A percentile compares a stretch with the other conserved stretches of the same genome.
These are phyloP conservation scores for Megalops atlanticus DNA, from an alignment of 2,113 vertebrate genomes.

Conservation along the genomic window DNA sequence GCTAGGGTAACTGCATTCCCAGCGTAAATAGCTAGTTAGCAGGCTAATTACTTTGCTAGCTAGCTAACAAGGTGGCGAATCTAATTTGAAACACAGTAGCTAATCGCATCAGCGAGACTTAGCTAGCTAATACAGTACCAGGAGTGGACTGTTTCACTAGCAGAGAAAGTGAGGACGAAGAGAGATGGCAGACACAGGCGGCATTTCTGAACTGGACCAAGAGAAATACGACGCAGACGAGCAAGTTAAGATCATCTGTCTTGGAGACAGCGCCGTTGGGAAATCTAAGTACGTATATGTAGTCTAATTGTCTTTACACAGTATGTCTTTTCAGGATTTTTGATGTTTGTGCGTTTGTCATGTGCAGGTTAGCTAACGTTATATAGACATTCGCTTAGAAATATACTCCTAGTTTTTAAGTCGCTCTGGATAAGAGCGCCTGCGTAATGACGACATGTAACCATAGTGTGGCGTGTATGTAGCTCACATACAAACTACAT, in stretches of 20 bases:
- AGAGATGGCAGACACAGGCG: conserved; percentile 43
- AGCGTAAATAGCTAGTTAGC: neutral
- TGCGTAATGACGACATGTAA: too few relatives aligned
- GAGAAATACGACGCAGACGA: conserved; percentile 81
- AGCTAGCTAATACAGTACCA: neutral
- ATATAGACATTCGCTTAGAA: too few relatives aligned
- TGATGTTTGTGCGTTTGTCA: too few relatives aligned
- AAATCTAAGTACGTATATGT: conserved; percentile 88
- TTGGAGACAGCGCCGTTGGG: conserved; percentile 94
- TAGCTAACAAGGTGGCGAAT: conserved; percentile 40
- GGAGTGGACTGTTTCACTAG: neutral
- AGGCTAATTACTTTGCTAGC: conserved; percentile 16
- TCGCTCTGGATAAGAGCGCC: too few relatives aligned
- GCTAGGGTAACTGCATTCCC: too few relatives aligned
- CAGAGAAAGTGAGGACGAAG: neutral
- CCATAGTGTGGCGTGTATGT: too few relatives aligned
- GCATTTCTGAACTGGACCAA: conserved; percentile 72
- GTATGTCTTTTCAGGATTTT: too few relatives aligned
- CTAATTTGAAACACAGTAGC: neutral
- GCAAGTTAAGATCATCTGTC: conserved; percentile 91
- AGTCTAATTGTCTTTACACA: neutral
- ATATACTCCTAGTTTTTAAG: too few relatives aligned
- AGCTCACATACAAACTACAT: too few relatives aligned
- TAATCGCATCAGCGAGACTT: neutral
- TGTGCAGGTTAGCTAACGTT: too few relatives aligned